These are phyloP conservation scores for Rotaria magnacalcarata DNA, from an alignment of 2,888 invertebrate species.

Conservation along the genomic window DNA sequence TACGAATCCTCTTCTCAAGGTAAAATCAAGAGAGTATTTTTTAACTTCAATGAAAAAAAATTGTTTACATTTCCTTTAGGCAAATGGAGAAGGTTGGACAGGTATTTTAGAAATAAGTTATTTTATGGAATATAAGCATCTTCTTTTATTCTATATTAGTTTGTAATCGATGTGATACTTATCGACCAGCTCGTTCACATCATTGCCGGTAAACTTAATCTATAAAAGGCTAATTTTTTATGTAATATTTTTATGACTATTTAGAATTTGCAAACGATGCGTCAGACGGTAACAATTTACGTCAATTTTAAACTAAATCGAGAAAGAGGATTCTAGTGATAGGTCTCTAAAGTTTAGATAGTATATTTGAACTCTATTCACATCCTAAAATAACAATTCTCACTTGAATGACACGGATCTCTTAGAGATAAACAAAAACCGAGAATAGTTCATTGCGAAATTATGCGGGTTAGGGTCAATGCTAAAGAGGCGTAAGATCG, in stretches of 20 bases:
- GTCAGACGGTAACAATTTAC: not conserved
- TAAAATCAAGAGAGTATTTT: not conserved
- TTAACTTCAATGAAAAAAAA: too few species aligned
- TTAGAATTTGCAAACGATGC: conserved; percentile 27
- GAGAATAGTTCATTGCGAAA: too few species aligned
- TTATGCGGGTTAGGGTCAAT: too few species aligned
- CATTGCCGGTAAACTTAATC: conserved; percentile 64
- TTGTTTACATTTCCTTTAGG: not conserved
- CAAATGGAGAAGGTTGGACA: not conserved
- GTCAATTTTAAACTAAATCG: too few species aligned
- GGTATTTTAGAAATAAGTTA: not conserved
- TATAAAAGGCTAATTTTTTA: not conserved
- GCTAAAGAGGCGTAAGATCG: too few species aligned
- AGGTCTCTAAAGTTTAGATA: too few species aligned
- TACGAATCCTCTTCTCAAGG: not conserved
- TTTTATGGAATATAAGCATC: not conserved
- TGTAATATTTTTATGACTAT: not conserved
- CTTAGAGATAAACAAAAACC: too few species aligned
- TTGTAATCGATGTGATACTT: conserved; percentile 71
- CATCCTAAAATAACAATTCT: too few species aligned
- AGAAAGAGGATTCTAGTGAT: too few species aligned
- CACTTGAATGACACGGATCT: too few species aligned
- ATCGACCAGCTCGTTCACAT: conserved; percentile 72
- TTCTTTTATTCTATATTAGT: conserved; percentile 55
- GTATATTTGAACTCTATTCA: too few species aligned